Conservation (phyloP, 2,797 vertebrate species). For the Neostethus bicornis region DNA sequence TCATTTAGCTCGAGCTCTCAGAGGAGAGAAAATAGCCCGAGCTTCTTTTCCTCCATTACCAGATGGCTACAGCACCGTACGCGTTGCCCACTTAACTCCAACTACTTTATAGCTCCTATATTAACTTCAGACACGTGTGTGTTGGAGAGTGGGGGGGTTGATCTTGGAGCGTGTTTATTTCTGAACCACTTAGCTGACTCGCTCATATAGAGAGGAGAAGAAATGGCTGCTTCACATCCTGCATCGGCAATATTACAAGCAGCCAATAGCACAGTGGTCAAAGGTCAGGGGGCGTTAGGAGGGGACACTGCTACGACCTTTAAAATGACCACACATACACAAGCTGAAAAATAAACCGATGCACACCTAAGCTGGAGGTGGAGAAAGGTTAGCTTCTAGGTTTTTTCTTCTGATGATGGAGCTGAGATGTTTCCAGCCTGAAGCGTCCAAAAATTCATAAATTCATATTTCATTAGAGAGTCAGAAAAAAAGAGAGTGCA, state of each 20-base stretch:
- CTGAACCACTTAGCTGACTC: constrained; percentile 30
- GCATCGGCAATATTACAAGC: constrained; percentile 37
- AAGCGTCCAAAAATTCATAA: constrained; percentile 40
- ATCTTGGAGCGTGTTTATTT: constrained; percentile 40
- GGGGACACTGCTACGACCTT: constrained; percentile 37
- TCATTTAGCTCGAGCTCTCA: constrained; percentile 50
- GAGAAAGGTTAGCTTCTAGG: background rate
- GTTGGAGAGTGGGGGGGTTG: constrained; percentile 27
- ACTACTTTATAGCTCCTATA: background rate
- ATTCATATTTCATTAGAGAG: constrained; percentile 51
- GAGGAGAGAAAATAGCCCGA: constrained; percentile 12
- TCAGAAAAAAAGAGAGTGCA: constrained; percentile 6
- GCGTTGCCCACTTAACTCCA: constrained; percentile 30
- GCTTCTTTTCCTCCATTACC: constrained; percentile 25
- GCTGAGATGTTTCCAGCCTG: constrained; percentile 13
- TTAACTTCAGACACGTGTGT: constrained; percentile 26
- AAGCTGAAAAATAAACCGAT: constrained; percentile 24
- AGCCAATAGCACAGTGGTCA: constrained; percentile 40
- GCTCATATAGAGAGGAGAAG: constrained; percentile 29
- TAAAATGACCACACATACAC: constrained; percentile 38
- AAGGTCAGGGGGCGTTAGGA: too few species aligned
- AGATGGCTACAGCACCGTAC: constrained; percentile 8
- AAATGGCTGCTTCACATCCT: constrained; percentile 23
- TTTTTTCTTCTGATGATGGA: constrained; percentile 1
- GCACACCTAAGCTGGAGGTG: background rate